Evolutionary conservation across 37 sponge, comb jelly and placozoan species (phyloP), one percentile per base, ranked within the genome.

Genomic region (Ianthella basta): DNA sequence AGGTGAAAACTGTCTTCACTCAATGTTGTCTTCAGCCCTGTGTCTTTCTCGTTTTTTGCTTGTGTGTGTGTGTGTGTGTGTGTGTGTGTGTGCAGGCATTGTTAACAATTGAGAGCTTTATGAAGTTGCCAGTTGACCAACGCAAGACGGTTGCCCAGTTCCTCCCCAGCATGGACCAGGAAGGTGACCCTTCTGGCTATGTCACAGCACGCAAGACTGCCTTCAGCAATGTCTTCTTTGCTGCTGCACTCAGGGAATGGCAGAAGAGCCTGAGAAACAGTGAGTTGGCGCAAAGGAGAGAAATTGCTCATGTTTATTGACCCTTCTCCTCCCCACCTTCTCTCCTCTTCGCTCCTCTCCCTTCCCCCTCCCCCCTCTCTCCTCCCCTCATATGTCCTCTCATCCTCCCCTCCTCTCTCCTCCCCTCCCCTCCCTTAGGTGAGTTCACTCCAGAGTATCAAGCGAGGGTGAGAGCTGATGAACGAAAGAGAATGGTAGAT

Each of bases 141-240:
- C 33, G 78, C 25, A 75, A 75, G 78, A 75, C 78, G 13, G 78
- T 75, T 30, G 78, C 78, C 21, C 78, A 75, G 54, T 75, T 75
- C 25, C 78, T 75, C 54, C 78, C 78, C 21, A 75, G 78, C 54
- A 75, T 75, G 78, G 78, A 75, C 54, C 78, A 75, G 78, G 78
- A 75, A 53, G 78, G 78, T 2, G 78, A 75, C 25, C 10, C 24
- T 50, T 50, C 78, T 1, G 78, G 78, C 18, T 24, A 44, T 1
- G 78, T 75, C 25, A 75, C 78, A 40, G 78, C 78, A 24, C 15
- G 39, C 16, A 36, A n/a, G 39, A 41, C 78, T 44, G 78, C 78
- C 25, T 75, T 75, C 78, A 53, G 54, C 21, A 75, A 75, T 41
- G 78, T 75, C n/a, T 75, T 75, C 78, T 75, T 75, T 75, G 78